Evolutionary conservation across 2,113 vertebrate genomes (phyloP), one percentile per base, ranked within the genome.

Genomic region (Takifugu bimaculatus): DNA sequence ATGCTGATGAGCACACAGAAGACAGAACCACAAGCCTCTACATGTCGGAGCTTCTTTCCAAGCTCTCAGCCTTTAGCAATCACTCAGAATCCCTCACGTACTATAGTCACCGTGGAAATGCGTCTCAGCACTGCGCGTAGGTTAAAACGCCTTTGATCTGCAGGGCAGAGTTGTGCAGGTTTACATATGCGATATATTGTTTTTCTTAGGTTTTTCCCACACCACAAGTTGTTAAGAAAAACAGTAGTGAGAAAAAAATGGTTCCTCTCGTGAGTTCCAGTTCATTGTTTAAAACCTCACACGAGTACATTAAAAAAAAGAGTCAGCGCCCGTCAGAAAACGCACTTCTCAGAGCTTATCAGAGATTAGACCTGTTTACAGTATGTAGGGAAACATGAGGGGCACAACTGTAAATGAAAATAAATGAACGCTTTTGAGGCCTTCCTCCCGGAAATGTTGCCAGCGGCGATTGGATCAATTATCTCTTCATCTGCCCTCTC

Each of bases 401-500:
- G 20, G 20, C 20, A 9, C 26, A 20, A 63, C 60, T n/a, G 51
- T 39, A 20, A 52, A 56, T 0, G 42, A 43, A 2, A n/a, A 32
- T 14, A 50, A 20, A 20, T 20, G 32, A 12, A 60, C 62, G 63
- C 9, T 52, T 52, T 61, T 32, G 43, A 63, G 71, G 62, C 26
- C 25, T 32, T 57, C 51, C 54, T 55, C 3, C 5, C 58, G 74
- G 72, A 70, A 54, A 76, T 29, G 55, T 10, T 48, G 29, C 72
- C 27, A 35, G 60, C 12, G 26, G 45, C 48, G 54, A 79, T 49
- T 54, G 66, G 60, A 29, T 50, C 51, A 59, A 74, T 74, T 76
- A 72, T 69, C 61, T 66, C 70, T 67, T 79, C 60, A 76, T 67
- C 55, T 26, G 44, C 49, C 54, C 57, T 65, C 69, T 67, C 60